phyloP scores from a whole-genome alignment of 2,888 invertebrate species.

The Athalia cordata region DNA sequence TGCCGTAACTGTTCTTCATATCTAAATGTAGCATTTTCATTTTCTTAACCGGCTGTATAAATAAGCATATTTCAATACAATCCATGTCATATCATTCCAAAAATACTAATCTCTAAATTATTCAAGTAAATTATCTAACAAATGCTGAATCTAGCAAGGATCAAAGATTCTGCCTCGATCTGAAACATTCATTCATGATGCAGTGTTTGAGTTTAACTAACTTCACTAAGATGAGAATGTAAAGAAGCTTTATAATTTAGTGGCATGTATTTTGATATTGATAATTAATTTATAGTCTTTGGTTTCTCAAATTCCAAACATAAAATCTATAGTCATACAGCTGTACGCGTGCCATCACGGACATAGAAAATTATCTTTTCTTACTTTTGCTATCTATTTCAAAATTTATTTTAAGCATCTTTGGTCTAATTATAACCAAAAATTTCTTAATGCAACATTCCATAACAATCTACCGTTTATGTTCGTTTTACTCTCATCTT shows the following conservation, averaged over 20 bases:
- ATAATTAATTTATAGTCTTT: background rate
- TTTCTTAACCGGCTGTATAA: too few species aligned
- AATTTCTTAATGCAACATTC: conserved; percentile 17
- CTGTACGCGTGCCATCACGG: background rate
- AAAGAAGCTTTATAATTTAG: background rate
- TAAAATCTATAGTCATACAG: background rate
- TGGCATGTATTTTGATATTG: background rate
- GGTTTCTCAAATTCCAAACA: background rate
- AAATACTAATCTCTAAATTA: background rate
- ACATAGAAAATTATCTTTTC: background rate
- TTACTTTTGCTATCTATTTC: background rate
- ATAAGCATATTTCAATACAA: too few species aligned
- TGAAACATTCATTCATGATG: background rate
- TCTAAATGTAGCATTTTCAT: background rate
- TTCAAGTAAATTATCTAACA: background rate
- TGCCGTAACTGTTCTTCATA: conserved; percentile 16
- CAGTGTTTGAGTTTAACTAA: background rate
- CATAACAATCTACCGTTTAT: conserved; percentile 14
- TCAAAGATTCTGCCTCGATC: background rate
- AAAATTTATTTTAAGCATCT: background rate
- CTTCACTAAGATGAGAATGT: background rate
- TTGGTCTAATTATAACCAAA: conserved; percentile 2
- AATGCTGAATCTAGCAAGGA: background rate
- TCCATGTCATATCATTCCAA: too few species aligned
- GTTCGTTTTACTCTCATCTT: background rate